Percentiles rank a stretch among this genome's conserved stretches.
These are phyloP conservation scores for Anagrus nilaparvatae DNA, from an alignment of 1,140 invertebrate species.

Conservation along the genomic window DNA sequence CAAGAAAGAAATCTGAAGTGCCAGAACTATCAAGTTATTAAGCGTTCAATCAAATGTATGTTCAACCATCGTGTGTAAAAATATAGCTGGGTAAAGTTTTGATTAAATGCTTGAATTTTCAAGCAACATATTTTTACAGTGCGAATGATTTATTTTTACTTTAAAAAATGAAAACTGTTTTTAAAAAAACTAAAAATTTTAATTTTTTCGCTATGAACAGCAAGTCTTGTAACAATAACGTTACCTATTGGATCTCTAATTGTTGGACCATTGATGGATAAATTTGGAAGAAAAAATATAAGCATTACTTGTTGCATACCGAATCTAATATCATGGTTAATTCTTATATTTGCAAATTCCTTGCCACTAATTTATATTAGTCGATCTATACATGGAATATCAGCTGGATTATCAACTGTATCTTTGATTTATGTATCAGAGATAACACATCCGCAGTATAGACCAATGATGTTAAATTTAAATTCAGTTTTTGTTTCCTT, in stretches of 20 bases:
- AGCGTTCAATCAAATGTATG: too few relatives aligned
- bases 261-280: slow-evolving; percentile 52
- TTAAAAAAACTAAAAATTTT: slow-evolving; percentile 6
- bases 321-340: slow-evolving; percentile 48
- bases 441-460: slow-evolving; percentile 42
- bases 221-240: slow-evolving; percentile 45
- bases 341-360: slow-evolving; percentile 36
- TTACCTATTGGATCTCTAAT: slow-evolving; percentile 44
- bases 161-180: too few relatives aligned
- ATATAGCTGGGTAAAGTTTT: too few relatives aligned
- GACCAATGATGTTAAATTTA: slow-evolving; percentile 45
- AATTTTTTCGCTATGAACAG: slow-evolving; percentile 31
- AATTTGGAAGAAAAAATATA: slow-evolving; percentile 49
- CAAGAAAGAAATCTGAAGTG: too few relatives aligned
- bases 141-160: too few relatives aligned
- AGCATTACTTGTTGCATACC: slow-evolving; percentile 46
- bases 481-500: slow-evolving; percentile 48
- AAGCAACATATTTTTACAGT: too few relatives aligned
- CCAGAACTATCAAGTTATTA: too few relatives aligned
- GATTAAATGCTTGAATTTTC: too few relatives aligned
- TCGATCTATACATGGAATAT: slow-evolving; percentile 42
- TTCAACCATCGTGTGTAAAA: too few relatives aligned
- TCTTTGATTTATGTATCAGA: slow-evolving; percentile 48
- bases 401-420: slow-evolving; percentile 43
- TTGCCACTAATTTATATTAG: slow-evolving; percentile 39